A percentile compares a stretch with the other conserved stretches of the same genome.
phyloP scores from a whole-genome alignment of 2,113 vertebrate genomes.

The pig (Sus scrofa) region DNA sequence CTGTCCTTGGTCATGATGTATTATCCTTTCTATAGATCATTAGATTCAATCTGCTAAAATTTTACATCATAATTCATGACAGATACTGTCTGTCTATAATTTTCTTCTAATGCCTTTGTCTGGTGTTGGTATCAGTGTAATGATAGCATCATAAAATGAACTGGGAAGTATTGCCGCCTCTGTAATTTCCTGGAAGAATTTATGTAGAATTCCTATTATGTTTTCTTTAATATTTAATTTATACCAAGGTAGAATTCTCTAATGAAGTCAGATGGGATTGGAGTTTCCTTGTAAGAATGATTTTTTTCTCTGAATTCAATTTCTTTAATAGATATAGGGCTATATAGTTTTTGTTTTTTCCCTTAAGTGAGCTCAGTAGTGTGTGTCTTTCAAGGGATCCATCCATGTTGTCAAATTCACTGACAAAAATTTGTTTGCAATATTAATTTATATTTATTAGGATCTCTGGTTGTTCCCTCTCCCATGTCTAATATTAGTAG shows the following conservation, averaged over 20 bases:
- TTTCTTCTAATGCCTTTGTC: background rate
- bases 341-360: background rate
- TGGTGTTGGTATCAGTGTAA: background rate
- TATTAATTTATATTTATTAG: background rate
- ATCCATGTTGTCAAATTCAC: background rate
- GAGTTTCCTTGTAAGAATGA: background rate
- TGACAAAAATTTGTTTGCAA: background rate
- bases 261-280: background rate
- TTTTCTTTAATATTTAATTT: conserved; percentile 52
- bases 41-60: conserved; percentile 43
- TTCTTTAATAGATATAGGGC: background rate
- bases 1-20: background rate
- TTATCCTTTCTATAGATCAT: conserved; percentile 21
- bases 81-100: background rate
- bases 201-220: background rate
- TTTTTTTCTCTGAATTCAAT: background rate
- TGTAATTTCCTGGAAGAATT: conserved; percentile 27
- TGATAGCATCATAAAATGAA: conserved; percentile 21
- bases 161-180: background rate
- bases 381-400: background rate
- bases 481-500: background rate
- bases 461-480: background rate
- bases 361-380: background rate
- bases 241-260: background rate
- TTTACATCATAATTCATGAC: conserved; percentile 34